These are phyloP conservation scores for Euphydryas editha DNA, from an alignment of 2,888 invertebrate species.

Conservation along the genomic window DNA sequence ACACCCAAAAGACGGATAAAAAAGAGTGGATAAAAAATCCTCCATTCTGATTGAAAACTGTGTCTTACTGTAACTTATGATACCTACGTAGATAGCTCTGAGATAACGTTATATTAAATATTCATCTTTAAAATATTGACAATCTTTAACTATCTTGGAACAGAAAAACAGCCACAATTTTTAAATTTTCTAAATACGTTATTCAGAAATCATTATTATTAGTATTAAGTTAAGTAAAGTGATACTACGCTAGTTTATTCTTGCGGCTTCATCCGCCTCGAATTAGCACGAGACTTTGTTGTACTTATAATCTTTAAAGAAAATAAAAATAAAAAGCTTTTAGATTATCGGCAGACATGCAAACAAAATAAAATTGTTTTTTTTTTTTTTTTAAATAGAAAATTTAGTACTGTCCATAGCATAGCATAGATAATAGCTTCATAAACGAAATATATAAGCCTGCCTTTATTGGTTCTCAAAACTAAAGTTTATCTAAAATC, in stretches of 20 bases:
- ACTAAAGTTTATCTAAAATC: neutral
- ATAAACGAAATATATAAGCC: neutral
- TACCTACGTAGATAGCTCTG: too few species aligned
- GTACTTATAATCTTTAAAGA: neutral
- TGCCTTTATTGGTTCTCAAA: neutral
- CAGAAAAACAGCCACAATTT: too few species aligned
- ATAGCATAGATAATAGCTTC: slow-evolving; percentile 1
- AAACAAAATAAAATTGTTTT: neutral
- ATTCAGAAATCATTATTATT: too few species aligned
- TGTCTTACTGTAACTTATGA: too few species aligned
- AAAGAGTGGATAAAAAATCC: too few species aligned
- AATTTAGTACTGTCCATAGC: neutral
- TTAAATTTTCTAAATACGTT: too few species aligned
- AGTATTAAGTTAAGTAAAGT: neutral
- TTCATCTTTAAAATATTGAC: too few species aligned
- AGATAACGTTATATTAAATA: too few species aligned
- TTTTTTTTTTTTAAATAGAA: neutral
- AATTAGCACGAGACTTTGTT: neutral
- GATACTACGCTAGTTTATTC: neutral
- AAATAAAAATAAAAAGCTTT: neutral
- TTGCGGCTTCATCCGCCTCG: neutral
- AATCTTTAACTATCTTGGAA: too few species aligned
- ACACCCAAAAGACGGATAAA: too few species aligned
- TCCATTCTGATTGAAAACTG: too few species aligned
- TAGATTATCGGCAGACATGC: neutral